Evolutionary conservation across 92 coral and sea anemone species (phyloP), one percentile per base, ranked within the genome.

Genomic region (Siderastrea radians): DNA sequence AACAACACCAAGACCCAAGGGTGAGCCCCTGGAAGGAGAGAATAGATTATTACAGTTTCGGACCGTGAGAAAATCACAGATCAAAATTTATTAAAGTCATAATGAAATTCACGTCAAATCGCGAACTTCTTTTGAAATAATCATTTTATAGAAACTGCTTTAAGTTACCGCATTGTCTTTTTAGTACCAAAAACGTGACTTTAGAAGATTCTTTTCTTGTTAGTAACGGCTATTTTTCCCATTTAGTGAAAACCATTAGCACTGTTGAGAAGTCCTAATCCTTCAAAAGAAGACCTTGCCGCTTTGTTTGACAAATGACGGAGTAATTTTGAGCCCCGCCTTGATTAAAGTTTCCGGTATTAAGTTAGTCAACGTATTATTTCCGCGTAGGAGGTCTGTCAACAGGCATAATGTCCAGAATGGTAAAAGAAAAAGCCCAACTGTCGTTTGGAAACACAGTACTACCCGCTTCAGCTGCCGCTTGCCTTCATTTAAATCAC

Each of bases 41-140:
- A 3, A 11, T 44, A 45, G 51, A 14, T 64, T 48, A 78, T 12
- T 43, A 46, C 5, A 46, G 48, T 53, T 54, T 57, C 2, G 3
- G 78, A 58, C 86, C 70, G 86, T 71, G 86, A 82, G 86, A 82
- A 80, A 82, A 70, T 82, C 69, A 16, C 74, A 68, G 26, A 38
- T 50, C 50, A 57, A 74, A 74, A 26, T 74, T 54, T 11, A 53
- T 38, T 38, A 58, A 69, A 26, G 64, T 26, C 63, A 14, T 45
- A 45, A 47, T 54, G n/a, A 68, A 58, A 55, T 52, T 80, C 12
- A 47, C 68, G n/a, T 72, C 3, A 69, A 81, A 69, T 11, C 16
- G 86, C 48, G 15, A 81, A 45, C 15, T 8, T 82, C 48, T 61
- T 48, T 2, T 0, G 1, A 78, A 68, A 54, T 5, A 10, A 9